Evolutionary conservation across 2,888 invertebrate species (phyloP), one percentile per base, ranked within the genome.

Genomic region (Drosophila parthenogenetica): DNA sequence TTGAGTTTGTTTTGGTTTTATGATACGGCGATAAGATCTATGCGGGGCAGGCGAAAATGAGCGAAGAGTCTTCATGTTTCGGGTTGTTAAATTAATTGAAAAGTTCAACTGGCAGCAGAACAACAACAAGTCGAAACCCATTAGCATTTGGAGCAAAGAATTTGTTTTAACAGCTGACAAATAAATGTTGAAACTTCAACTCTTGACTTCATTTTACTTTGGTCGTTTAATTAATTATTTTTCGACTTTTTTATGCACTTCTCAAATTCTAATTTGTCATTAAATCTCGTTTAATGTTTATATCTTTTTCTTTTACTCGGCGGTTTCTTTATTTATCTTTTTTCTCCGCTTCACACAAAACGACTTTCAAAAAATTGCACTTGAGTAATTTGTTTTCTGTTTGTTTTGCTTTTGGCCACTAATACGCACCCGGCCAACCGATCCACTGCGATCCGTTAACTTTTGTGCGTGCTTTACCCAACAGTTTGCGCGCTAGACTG

Each of bases 151-250:
- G 67, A 64, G 59, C 62, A 37, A 67, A 65, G 69, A 80, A 69
- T 83, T 78, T 77, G 70, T 75, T 83, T 87, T 73, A 79, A 79
- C 87, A 84, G 83, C 83, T 83, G 81, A 87, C 81, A 83, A 84
- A 77, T 81, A 81, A 35, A 35, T 13, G 13, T 35, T 22, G 11
- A 22, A 16, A 67, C 42, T 54, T 55, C 5, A 32, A 40, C 40
- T 53, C 46, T 68, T 59, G 67, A 51, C 69, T 69, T 75, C 39
- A 57, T 72, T 67, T 55, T 57, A 58, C 40, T 55, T 59, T 43
- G 43, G 46, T 42, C 32, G 25, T 59, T 51, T 66, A 66, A 70
- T 77, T 77, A 73, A 77, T 77, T 77, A 57, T 72, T 66, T 63
- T 57, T 61, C 55, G 39, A 48, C 40, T 42, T 65, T 74, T 77